A percentile compares a stretch with the other conserved stretches of the same genome.
Evolutionary conservation across 2,113 vertebrate genomes (phyloP).

Genomic region (Cottus gobio): DNA sequence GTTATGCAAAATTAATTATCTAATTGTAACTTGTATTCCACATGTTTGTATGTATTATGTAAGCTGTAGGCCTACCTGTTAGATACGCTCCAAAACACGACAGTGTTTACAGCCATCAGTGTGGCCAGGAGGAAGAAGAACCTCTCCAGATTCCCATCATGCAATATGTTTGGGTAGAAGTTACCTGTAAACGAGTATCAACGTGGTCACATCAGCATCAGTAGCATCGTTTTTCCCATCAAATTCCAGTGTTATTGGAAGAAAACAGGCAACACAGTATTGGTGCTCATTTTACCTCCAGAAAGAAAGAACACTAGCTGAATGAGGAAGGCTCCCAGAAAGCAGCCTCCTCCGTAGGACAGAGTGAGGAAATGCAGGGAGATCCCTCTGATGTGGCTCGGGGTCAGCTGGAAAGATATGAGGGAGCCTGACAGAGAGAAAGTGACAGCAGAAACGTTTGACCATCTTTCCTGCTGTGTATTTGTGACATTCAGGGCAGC

Average conservation of each 20-base stretch:
- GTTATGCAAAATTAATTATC: neutral
- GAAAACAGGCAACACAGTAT: neutral
- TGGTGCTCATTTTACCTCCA: constrained; percentile 83
- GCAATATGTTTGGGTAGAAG: constrained; percentile 91
- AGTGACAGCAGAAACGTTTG: constrained; percentile 1
- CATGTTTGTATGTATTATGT: neutral
- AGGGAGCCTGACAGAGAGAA: constrained; percentile 82
- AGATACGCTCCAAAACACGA: constrained; percentile 89
- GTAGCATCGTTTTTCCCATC: neutral
- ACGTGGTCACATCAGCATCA: neutral
- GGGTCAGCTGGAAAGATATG: constrained; percentile 86
- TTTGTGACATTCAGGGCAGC: neutral
- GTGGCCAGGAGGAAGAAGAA: constrained; percentile 92
- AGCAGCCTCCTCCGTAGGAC: constrained; percentile 91
- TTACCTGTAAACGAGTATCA: constrained; percentile 79
- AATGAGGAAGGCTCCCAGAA: constrained; percentile 88
- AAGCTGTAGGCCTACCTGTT: constrained; percentile 81
- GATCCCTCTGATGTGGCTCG: constrained; percentile 86
- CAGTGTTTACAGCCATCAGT: constrained; percentile 86
- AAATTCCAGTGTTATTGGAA: neutral
- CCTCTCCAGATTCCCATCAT: constrained; percentile 90
- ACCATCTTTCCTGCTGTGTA: neutral
- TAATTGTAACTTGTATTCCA: neutral
- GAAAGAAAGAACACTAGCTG: constrained; percentile 84
- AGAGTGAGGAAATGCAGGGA: constrained; percentile 89